Conservation (phyloP, 2,113 vertebrate species). For the Columba janthina region DNA sequence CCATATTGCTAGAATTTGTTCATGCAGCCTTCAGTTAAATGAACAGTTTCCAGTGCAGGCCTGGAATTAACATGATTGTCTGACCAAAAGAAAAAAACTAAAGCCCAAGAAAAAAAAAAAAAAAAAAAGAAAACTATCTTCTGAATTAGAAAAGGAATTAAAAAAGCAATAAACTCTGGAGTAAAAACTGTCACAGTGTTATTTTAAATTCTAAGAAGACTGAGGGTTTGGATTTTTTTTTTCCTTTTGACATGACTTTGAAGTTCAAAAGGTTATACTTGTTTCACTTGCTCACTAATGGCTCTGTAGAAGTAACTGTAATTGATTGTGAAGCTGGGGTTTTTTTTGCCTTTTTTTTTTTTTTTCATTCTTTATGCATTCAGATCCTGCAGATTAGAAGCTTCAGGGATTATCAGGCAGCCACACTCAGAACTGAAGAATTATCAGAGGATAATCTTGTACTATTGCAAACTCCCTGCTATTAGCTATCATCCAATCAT, state of each 20-base stretch:
- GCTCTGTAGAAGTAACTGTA: constrained; percentile 23
- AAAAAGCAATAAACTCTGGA: neutral
- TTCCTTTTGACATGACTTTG: constrained; percentile 36
- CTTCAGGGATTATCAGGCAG: constrained; percentile 58
- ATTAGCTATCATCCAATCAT: constrained; percentile 60
- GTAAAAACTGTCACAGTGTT: neutral
- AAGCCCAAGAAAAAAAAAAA: neutral
- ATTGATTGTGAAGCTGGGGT: constrained; percentile 39
- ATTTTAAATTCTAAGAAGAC: constrained; percentile 22
- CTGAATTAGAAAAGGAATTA: neutral
- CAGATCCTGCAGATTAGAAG: constrained; percentile 64
- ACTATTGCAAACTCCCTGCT: constrained; percentile 56
- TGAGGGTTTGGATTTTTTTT: neutral
- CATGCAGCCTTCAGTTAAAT: neutral
- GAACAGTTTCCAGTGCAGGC: neutral
- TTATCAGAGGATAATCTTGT: constrained; percentile 69
- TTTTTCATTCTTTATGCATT: constrained; percentile 60
- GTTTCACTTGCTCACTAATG: constrained; percentile 46
- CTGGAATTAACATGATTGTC: neutral
- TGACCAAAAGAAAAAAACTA: neutral
- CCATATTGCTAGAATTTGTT: neutral
- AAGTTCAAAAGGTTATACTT: constrained; percentile 50
- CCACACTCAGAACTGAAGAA: constrained; percentile 61
- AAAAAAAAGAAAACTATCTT: neutral
- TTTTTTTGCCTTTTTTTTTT: neutral